Evolutionary conservation across 1,140 invertebrate species (phyloP).

Genomic region (Rhyzopertha dominica): DNA sequence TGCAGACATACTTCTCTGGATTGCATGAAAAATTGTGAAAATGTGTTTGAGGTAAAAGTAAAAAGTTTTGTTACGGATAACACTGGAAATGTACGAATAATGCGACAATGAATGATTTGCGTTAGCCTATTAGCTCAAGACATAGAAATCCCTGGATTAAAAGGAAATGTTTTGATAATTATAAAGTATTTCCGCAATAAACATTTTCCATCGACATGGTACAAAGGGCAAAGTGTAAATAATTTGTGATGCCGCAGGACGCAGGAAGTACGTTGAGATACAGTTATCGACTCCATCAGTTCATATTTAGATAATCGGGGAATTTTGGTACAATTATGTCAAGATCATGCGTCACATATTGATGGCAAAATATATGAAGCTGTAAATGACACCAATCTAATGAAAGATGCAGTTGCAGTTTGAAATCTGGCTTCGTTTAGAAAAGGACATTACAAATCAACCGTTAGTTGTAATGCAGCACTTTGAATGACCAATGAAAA

Average conservation of each 20-base stretch:
- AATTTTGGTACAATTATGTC: neutral
- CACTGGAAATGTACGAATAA: neutral
- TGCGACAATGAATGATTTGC: neutral
- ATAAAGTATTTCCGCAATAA: constrained; percentile 6
- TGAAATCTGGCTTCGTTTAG: neutral
- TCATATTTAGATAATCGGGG: neutral
- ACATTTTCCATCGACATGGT: neutral
- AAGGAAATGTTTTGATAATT: neutral
- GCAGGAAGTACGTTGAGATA: constrained; percentile 1
- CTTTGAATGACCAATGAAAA: too few species aligned
- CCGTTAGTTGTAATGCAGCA: neutral
- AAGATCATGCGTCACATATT: neutral
- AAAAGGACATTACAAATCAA: neutral
- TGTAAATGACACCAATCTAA: neutral
- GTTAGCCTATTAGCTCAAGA: neutral
- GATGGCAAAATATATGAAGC: neutral
- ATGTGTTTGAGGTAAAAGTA: neutral
- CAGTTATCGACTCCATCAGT: neutral
- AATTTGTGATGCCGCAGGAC: neutral
- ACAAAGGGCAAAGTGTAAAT: constrained; percentile 1
- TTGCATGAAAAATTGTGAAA: neutral
- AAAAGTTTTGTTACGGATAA: constrained; percentile 5
- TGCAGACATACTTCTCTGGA: neutral
- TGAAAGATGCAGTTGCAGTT: neutral
- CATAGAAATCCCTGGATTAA: neutral